These are phyloP conservation scores for Noctua janthe DNA, from an alignment of 2,888 invertebrate genomes.

Conservation along the genomic window DNA sequence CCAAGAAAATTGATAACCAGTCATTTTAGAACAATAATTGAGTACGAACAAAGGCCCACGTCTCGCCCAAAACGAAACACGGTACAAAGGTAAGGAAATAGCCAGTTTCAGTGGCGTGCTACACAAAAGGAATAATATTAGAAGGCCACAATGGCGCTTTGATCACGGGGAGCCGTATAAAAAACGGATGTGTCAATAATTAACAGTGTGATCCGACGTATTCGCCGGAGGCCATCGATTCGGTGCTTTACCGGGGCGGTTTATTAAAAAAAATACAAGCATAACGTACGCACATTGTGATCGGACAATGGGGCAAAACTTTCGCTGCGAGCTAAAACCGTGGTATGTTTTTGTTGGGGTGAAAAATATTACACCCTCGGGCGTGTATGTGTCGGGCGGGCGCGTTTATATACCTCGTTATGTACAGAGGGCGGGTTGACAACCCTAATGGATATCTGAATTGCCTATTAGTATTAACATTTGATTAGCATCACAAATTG, in stretches of 20 bases:
- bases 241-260: conserved; percentile 76
- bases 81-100: conserved; percentile 86
- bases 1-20: conserved; percentile 75
- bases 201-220: conserved; percentile 87
- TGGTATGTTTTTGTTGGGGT: conserved; percentile 85
- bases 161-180: conserved; percentile 77
- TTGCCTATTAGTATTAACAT: conserved; percentile 74
- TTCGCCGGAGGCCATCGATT: conserved; percentile 86
- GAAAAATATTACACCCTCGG: conserved; percentile 90
- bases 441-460: conserved; percentile 71
- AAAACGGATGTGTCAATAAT: conserved; percentile 90
- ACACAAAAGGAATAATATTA: conserved; percentile 82
- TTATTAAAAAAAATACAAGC: conserved; percentile 78
- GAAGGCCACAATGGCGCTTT: conserved; percentile 81
- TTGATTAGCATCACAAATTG: conserved; percentile 69
- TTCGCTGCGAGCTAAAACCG: conserved; percentile 74
- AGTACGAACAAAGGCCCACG: conserved; percentile 74
- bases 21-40: conserved; percentile 74
- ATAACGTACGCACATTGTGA: conserved; percentile 80
- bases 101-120: conserved; percentile 77
- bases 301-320: conserved; percentile 81
- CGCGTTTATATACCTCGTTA: conserved; percentile 66
- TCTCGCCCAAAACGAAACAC: conserved; percentile 71
- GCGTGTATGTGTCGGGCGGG: conserved; percentile 77
- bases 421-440: conserved; percentile 64